These are phyloP conservation scores for Phaenicophaeus curvirostris DNA, from an alignment of 2,797 vertebrate genomes.

Conservation along the genomic window DNA sequence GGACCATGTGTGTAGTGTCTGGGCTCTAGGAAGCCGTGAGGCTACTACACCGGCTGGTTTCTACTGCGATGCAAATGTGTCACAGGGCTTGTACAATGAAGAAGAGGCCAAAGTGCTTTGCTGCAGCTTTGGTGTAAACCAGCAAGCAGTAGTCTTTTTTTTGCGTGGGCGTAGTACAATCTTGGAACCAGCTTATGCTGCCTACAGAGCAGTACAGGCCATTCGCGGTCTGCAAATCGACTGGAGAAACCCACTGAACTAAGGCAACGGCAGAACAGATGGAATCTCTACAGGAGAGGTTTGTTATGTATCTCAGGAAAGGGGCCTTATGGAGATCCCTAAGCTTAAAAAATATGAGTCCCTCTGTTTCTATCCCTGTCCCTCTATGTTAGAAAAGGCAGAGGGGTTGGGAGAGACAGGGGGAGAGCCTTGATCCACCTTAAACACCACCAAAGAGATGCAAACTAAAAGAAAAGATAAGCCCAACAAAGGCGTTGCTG, in stretches of 20 bases:
- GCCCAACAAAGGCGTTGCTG: conserved; percentile 20
- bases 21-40: not conserved
- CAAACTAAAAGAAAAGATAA: not conserved
- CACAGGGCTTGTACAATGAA: not conserved
- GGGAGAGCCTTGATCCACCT: not conserved
- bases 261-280: not conserved
- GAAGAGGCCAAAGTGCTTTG: not conserved
- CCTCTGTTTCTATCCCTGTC: not conserved
- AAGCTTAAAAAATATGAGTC: not conserved
- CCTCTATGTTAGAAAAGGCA: not conserved
- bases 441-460: not conserved
- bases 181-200: not conserved
- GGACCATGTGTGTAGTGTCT: not conserved
- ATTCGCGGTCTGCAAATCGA: not conserved
- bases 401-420: not conserved
- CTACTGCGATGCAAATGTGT: not conserved
- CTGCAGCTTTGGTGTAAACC: not conserved
- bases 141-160: not conserved
- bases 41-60: not conserved
- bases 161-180: not conserved
- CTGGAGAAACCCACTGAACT: not conserved
- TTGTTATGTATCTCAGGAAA: not conserved
- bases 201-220: not conserved
- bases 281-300: not conserved
- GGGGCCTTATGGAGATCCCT: not conserved